phyloP scores from a whole-genome alignment of 2,113 vertebrate genomes.

The Laterallus jamaicensis region DNA sequence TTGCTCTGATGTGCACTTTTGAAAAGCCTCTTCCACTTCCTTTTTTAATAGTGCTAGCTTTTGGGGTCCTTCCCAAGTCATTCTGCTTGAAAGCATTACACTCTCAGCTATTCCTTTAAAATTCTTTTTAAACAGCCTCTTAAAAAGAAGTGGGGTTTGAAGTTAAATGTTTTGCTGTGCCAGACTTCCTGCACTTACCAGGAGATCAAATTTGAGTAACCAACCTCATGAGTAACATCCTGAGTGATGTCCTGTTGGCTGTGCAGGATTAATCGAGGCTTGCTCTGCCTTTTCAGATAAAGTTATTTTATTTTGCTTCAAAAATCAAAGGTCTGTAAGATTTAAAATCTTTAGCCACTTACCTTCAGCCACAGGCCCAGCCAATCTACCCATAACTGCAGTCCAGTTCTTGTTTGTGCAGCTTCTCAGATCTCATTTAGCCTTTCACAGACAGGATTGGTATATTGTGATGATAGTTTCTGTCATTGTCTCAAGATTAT shows the following conservation, averaged over 20 bases:
- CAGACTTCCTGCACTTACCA: not conserved
- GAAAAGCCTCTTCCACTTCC: not conserved
- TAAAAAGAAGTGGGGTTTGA: not conserved
- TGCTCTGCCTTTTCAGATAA: not conserved
- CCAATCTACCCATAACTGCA: not conserved
- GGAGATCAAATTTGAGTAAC: not conserved
- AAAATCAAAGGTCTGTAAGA: not conserved
- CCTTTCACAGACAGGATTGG: not conserved
- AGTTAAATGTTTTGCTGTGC: not conserved
- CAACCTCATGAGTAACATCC: not conserved
- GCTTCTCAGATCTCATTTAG: not conserved
- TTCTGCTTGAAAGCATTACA: not conserved
- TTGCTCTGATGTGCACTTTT: not conserved
- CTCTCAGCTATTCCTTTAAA: not conserved
- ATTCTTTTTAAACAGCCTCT: not conserved
- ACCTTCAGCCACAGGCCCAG: not conserved
- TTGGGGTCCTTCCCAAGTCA: not conserved
- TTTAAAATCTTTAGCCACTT: not conserved
- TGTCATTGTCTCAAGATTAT: not conserved
- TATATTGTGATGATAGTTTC: not conserved
- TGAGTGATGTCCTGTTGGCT: accelerated
- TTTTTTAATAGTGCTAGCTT: not conserved
- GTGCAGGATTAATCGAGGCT: not conserved
- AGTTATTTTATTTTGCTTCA: not conserved
- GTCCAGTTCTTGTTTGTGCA: not conserved